phyloP scores from a whole-genome alignment of 2,888 invertebrate species.

The Andrena bicolor region DNA sequence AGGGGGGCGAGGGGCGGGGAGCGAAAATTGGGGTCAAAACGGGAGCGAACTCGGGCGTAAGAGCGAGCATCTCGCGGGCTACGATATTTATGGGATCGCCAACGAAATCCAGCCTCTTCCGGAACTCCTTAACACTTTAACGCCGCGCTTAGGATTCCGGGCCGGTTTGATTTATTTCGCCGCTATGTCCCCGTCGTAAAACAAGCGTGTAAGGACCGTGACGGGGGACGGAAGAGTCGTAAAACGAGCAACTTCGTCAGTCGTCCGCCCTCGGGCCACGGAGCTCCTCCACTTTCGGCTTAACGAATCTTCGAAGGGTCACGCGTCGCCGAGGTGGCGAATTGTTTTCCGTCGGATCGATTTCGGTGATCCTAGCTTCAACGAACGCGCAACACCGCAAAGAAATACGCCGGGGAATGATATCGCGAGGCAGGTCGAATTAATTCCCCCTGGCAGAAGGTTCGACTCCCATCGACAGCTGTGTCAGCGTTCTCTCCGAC shows the following conservation, averaged over 20 bases:
- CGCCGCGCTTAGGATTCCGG: slow-evolving; percentile 68
- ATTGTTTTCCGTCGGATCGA: not conserved
- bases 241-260: slow-evolving; percentile 49
- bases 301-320: not conserved
- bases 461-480: slow-evolving; percentile 53
- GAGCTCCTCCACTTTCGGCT: not conserved
- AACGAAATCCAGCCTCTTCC: slow-evolving; percentile 66
- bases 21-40: slow-evolving; percentile 66
- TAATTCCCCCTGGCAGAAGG: slow-evolving; percentile 45
- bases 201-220: slow-evolving; percentile 43
- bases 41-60: slow-evolving; percentile 29
- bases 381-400: not conserved
- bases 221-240: slow-evolving; percentile 41
- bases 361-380: not conserved
- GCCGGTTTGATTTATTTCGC: slow-evolving; percentile 66
- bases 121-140: slow-evolving; percentile 73
- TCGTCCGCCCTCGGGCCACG: not conserved
- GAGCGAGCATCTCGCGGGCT: slow-evolving; percentile 43
- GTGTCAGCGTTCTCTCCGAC: slow-evolving; percentile 35
- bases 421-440: slow-evolving; percentile 37
- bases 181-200: slow-evolving; percentile 58
- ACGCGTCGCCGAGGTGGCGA: not conserved
- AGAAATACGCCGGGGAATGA: not conserved
- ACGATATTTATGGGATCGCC: slow-evolving; percentile 68
- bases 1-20: not conserved